Percentiles rank a stretch among this genome's conserved stretches.
Evolutionary conservation across 2,113 vertebrate genomes (phyloP).

Genomic region (Crotalus viridis): DNA sequence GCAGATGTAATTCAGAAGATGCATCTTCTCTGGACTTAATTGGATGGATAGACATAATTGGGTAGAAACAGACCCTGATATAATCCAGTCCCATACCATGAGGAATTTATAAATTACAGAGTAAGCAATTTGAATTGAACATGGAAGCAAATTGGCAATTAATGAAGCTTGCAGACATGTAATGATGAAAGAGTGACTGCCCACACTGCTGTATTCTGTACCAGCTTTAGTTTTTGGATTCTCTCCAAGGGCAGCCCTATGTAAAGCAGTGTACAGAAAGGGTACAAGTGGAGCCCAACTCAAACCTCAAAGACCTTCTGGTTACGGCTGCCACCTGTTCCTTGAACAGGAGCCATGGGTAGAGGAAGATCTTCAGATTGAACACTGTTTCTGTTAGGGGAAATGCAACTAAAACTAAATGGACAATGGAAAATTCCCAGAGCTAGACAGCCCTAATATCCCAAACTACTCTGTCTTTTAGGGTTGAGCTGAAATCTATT

Average conservation of each 20-base stretch:
- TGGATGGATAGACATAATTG: background rate
- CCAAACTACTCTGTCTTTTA: background rate
- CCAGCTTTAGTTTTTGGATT: background rate
- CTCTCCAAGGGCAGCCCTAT: background rate
- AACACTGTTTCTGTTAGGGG: background rate
- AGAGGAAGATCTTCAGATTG: background rate
- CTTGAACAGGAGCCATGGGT: background rate
- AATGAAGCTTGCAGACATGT: background rate
- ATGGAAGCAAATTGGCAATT: background rate
- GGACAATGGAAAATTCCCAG: background rate
- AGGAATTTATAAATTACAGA: background rate
- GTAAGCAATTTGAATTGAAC: background rate
- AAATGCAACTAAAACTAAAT: background rate
- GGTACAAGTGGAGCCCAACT: background rate
- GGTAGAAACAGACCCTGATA: background rate
- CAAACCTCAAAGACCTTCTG: background rate
- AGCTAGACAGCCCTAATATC: background rate
- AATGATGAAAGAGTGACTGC: background rate
- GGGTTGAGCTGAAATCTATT: background rate
- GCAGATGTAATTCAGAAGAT: background rate
- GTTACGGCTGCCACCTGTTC: background rate
- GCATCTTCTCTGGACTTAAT: background rate
- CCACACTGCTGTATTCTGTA: background rate
- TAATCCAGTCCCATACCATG: background rate
- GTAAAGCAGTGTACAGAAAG: background rate